Base-by-base conservation (phyloP, 2,113 vertebrate species). In the Prunella fulvescens region DNA sequence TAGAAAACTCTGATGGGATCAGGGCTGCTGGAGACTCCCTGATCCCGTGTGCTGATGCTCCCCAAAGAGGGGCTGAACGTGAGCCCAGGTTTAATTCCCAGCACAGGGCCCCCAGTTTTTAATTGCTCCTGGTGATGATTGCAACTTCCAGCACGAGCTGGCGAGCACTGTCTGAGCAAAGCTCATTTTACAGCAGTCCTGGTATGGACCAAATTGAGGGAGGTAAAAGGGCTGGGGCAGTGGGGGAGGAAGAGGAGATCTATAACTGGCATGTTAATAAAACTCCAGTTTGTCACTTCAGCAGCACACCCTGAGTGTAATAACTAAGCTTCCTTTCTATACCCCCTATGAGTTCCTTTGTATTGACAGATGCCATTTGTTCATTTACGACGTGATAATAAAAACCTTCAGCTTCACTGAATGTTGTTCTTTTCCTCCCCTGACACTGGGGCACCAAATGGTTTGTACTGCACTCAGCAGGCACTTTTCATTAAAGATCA, bases 331-430 rank as follows among this genome's bases (percentile, higher is more conserved):
- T 97, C 97, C 96, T 95, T 96, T 89, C 92, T 85, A 90, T 89
- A 82, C 88, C 97, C 96, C 94, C 94, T 95, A 93, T 39, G 95
- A 96, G 96, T 45, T 91, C 78, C 98, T 98, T 98, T 98, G 97
- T 98, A 98, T 98, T 98, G 98, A 98, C 98, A 98, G 97, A 98
- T 97, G 97, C 98, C 98, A 98, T 98, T 98, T 98, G 98, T 98
- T 97, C 97, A 87, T 98, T 98, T 98, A 98, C 97, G 97, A 98
- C 3, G 98, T 98, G 98, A 98, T 98, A 98, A 98, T 98, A 98
- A 98, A 98, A 98, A 97, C 98, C 98, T 97, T 97, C 97, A 96
- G 97, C 92, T 95, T 95, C 53, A 65, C 92, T 97, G 97, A 96
- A 96, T 96, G 97, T 97, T 98, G 94, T 93, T 97, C 96, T 97